Evolutionary conservation across 2,888 invertebrate genomes (phyloP).

Genomic region (Zygaena filipendulae): DNA sequence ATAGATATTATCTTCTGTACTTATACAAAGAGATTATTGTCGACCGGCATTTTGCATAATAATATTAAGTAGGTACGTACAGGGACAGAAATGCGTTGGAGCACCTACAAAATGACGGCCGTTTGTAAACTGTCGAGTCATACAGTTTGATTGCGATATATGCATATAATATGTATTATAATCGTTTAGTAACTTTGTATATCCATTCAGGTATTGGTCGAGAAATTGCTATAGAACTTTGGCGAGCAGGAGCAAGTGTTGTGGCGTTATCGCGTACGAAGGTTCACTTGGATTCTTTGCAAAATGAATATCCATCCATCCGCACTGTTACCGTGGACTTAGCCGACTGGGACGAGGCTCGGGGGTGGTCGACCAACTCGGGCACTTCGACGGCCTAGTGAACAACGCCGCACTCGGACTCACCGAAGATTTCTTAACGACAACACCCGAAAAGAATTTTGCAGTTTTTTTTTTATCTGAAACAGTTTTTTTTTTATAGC

Average conservation of each 20-base stretch:
- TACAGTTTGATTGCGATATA: too few relatives aligned
- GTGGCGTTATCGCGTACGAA: constrained; percentile 74
- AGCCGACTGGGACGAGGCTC: constrained; percentile 74
- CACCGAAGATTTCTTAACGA: constrained; percentile 72
- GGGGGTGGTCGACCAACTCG: constrained; percentile 50
- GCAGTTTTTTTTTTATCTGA: too few relatives aligned
- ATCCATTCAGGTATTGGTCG: constrained; percentile 73
- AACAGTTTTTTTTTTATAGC: too few relatives aligned
- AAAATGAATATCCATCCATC: constrained; percentile 58
- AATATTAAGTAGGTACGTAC: too few relatives aligned
- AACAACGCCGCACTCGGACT: constrained; percentile 82
- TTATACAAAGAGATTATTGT: too few relatives aligned
- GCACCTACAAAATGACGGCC: too few relatives aligned
- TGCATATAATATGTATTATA: too few relatives aligned
- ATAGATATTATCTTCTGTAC: too few relatives aligned
- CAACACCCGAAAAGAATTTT: constrained; percentile 71
- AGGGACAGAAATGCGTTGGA: too few relatives aligned
- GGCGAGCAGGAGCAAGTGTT: constrained; percentile 71
- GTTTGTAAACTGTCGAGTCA: too few relatives aligned
- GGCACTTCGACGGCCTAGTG: constrained; percentile 76
- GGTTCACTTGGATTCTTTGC: constrained; percentile 65
- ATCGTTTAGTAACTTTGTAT: too few relatives aligned
- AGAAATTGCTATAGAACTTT: constrained; percentile 70
- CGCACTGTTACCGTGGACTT: constrained; percentile 72
- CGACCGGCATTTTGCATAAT: too few relatives aligned